phyloP scores from a whole-genome alignment of 2,797 vertebrate species.

The Tinamus major region DNA sequence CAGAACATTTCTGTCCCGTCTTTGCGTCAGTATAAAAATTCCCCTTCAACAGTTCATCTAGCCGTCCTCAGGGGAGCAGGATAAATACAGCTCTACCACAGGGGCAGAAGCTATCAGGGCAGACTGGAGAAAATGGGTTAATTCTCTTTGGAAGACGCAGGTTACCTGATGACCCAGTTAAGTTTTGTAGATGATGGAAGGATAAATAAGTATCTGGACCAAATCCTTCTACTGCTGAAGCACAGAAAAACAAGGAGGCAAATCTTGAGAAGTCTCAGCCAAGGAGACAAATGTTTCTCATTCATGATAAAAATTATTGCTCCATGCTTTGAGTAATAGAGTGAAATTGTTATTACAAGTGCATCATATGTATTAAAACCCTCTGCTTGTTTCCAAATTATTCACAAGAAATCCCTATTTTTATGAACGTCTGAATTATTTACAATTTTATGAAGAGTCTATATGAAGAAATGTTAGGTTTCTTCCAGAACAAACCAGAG shows the following conservation, averaged over 20 bases:
- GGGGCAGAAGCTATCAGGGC: constrained; percentile 13
- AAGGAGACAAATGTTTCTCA: constrained; percentile 9
- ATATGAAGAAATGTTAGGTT: not conserved
- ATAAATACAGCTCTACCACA: constrained; percentile 25
- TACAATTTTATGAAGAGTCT: not conserved
- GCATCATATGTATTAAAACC: not conserved
- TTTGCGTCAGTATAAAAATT: constrained; percentile 21
- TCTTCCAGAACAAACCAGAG: not conserved
- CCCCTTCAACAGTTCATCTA: not conserved
- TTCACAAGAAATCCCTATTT: not conserved
- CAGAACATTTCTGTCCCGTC: not conserved
- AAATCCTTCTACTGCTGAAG: not conserved
- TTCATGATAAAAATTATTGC: not conserved
- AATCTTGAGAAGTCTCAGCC: not conserved
- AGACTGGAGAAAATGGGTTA: not conserved
- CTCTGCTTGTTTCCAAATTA: not conserved
- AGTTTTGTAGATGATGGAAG: not conserved
- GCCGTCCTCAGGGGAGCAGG: not conserved
- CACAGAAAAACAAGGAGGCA: not conserved
- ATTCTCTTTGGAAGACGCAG: not conserved
- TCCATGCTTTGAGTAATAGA: not conserved
- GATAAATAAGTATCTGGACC: not conserved
- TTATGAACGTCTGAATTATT: not conserved
- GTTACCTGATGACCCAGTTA: constrained; percentile 19
- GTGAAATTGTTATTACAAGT: constrained; percentile 2